These are phyloP conservation scores for Sminthurinus signatus DNA, from an alignment of 1,140 invertebrate genomes.

Conservation along the genomic window DNA sequence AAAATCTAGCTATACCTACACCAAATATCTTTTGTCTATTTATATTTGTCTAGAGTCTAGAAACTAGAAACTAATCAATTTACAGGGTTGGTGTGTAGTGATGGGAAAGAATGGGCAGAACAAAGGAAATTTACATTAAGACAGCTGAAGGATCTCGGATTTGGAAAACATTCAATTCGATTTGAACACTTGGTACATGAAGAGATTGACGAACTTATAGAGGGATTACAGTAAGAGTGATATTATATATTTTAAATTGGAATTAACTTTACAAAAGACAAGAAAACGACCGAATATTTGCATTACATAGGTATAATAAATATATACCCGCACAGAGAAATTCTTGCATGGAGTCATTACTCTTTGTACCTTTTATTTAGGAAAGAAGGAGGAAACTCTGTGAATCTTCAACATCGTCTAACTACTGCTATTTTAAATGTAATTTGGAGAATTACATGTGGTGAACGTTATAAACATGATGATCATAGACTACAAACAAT, in stretches of 20 bases:
- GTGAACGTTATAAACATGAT: conserved; percentile 53
- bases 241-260: no score
- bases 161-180: conserved; percentile 37
- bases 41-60: no score
- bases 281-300: no score
- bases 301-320: no score
- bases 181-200: conserved; percentile 33
- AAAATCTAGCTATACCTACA: neutral
- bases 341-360: no score
- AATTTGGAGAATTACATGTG: conserved; percentile 79
- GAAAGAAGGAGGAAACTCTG: conserved; percentile 20
- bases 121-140: conserved; percentile 39
- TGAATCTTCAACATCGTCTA: conserved; percentile 26
- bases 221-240: conserved; percentile 22
- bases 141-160: conserved; percentile 35
- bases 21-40: neutral
- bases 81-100: conserved; percentile 39
- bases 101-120: conserved; percentile 38
- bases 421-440: conserved; percentile 47
- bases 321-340: no score
- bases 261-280: no score
- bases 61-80: no score
- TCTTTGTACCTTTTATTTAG: conserved; percentile 22
- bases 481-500: conserved; percentile 41
- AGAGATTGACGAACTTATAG: conserved; percentile 33